Evolutionary conservation across 2,113 vertebrate genomes (phyloP).

Genomic region (Anolis sagrei): DNA sequence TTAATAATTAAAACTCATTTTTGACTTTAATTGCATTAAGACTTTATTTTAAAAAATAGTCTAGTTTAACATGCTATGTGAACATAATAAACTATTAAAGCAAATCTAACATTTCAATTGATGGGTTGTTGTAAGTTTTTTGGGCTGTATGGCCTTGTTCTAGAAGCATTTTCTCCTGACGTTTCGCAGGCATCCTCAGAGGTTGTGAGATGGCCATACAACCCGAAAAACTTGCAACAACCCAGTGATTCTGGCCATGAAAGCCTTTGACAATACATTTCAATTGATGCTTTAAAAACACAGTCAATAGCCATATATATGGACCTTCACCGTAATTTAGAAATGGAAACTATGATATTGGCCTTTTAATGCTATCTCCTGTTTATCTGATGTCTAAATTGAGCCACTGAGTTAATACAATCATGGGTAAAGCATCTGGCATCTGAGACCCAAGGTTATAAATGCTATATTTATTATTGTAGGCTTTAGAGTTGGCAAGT

Average conservation of each 20-base stretch:
- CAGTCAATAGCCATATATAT: not conserved
- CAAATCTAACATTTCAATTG: not conserved
- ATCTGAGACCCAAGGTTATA: not conserved
- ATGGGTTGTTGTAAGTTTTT: too few relatives aligned
- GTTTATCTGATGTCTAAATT: not conserved
- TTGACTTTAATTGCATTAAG: not conserved
- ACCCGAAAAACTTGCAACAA: too few relatives aligned
- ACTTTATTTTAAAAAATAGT: not conserved
- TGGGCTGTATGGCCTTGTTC: too few relatives aligned
- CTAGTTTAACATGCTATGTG: not conserved
- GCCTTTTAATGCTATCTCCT: not conserved
- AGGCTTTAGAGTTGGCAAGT: not conserved
- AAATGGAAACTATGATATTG: constrained; percentile 15
- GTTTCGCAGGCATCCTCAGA: too few relatives aligned
- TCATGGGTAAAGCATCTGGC: not conserved
- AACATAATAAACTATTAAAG: not conserved
- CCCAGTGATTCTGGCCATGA: too few relatives aligned
- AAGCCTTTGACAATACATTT: too few relatives aligned
- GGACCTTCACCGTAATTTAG: too few relatives aligned
- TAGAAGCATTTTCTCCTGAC: too few relatives aligned
- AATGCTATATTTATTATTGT: constrained; percentile 1
- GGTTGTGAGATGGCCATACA: too few relatives aligned
- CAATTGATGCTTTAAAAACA: too few relatives aligned
- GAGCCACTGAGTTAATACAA: not conserved
- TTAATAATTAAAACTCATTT: not conserved